Evolutionary conservation across 1,140 invertebrate genomes (phyloP).

Genomic region (Solen grandis): DNA sequence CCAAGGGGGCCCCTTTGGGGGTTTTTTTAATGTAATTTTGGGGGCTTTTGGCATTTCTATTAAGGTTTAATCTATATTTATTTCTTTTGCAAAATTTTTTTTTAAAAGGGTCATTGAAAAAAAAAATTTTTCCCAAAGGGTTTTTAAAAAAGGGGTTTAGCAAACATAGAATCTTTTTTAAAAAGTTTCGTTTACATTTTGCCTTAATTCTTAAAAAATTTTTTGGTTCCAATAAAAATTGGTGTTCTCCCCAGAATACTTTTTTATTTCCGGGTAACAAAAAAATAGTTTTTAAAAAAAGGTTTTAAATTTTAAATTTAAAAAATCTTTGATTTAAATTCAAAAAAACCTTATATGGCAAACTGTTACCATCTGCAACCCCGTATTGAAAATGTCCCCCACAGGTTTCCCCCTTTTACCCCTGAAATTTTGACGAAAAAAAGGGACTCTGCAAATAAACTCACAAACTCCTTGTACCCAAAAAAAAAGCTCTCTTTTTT

Average conservation of each 20-base stretch:
- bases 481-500: neutral
- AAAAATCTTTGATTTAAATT: neutral
- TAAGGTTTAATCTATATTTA: neutral
- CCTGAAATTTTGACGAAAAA: neutral
- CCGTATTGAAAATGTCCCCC: neutral
- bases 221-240: conserved; percentile 9
- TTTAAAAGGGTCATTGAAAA: neutral
- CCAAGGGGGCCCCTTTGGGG: neutral
- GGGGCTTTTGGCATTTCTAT: neutral
- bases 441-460: conserved; percentile 20
- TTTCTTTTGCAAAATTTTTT: neutral
- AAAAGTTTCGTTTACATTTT: neutral
- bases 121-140: conserved; percentile 10
- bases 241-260: conserved; percentile 3
- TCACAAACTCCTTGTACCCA: conserved; percentile 17
- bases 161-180: neutral
- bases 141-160: neutral
- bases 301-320: no score
- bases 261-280: neutral
- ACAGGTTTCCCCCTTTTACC: neutral
- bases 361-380: neutral
- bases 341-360: conserved; percentile 19
- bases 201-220: neutral
- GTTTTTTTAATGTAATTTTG: neutral
- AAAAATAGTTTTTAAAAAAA: no score